These are phyloP conservation scores for Oncorhynchus tshawytscha DNA, from an alignment of 2,113 vertebrate genomes.

Conservation along the genomic window DNA sequence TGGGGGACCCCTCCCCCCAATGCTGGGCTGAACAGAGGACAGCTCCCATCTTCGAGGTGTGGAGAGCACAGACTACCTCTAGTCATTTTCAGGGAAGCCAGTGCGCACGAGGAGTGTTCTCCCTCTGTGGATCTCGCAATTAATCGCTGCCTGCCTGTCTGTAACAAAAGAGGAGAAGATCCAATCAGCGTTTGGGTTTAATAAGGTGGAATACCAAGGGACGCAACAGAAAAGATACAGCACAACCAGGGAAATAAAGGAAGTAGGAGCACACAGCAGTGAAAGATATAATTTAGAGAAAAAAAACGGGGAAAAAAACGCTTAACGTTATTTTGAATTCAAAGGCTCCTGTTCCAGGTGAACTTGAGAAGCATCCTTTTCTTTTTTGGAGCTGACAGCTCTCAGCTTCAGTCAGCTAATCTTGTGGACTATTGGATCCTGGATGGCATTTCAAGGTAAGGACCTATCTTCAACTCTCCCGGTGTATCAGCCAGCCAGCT, in stretches of 20 bases:
- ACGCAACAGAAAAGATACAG: slow-evolving; percentile 11
- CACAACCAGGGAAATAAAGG: slow-evolving; percentile 37
- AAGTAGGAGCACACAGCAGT: slow-evolving; percentile 15
- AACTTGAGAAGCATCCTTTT: slow-evolving; percentile 48
- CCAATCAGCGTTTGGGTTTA: slow-evolving; percentile 9
- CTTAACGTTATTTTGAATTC: background rate
- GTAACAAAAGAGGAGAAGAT: slow-evolving; percentile 12
- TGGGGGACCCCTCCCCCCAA: slow-evolving; percentile 28
- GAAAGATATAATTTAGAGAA: slow-evolving; percentile 49
- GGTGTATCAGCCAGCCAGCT: slow-evolving; percentile 5
- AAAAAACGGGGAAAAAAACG: slow-evolving; percentile 47
- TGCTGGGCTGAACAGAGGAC: slow-evolving; percentile 52
- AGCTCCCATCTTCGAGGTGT: slow-evolving; percentile 51
- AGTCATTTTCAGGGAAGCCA: slow-evolving; percentile 52
- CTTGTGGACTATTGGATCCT: slow-evolving; percentile 64
- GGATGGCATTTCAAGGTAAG: slow-evolving; percentile 70
- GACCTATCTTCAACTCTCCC: slow-evolving; percentile 12
- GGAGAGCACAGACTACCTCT: slow-evolving; percentile 50
- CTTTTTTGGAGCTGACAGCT: slow-evolving; percentile 20
- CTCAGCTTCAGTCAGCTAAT: slow-evolving; percentile 45
- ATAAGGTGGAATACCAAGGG: slow-evolving; percentile 10
- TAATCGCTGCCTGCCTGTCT: slow-evolving; percentile 38
- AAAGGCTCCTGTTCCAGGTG: slow-evolving; percentile 38
- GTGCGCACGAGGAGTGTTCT: slow-evolving; percentile 27
- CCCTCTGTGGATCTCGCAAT: slow-evolving; percentile 15